phyloP scores from a whole-genome alignment of 2,888 invertebrate species.

The Opisthograptis luteolata region DNA sequence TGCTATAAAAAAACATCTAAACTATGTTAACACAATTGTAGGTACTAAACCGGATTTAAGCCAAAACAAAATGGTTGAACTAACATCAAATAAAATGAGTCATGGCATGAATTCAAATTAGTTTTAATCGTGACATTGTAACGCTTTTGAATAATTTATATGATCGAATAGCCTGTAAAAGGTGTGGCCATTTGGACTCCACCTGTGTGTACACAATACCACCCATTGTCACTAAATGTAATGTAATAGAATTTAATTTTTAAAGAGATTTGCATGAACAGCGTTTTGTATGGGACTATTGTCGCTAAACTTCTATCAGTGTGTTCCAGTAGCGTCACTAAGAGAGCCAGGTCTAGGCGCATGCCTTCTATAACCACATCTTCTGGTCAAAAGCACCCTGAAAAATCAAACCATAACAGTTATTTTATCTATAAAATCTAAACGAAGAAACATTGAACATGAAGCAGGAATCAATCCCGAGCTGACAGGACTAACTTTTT shows the following conservation, averaged over 20 bases:
- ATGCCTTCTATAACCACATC: too few species aligned
- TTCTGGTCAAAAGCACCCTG: too few species aligned
- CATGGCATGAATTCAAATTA: slow-evolving; percentile 76
- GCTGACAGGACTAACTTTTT: slow-evolving; percentile 7
- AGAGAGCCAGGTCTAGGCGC: too few species aligned
- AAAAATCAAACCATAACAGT: too few species aligned
- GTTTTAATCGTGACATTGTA: slow-evolving; percentile 64
- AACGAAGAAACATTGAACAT: background rate
- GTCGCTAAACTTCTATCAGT: too few species aligned
- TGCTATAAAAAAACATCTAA: too few species aligned
- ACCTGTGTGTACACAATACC: slow-evolving; percentile 56
- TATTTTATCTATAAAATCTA: background rate
- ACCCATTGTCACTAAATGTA: slow-evolving; percentile 60
- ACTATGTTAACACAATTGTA: too few species aligned
- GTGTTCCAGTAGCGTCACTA: too few species aligned
- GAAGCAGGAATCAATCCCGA: slow-evolving; percentile 12
- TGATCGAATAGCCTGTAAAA: slow-evolving; percentile 66
- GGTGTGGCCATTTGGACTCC: slow-evolving; percentile 72
- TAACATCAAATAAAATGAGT: slow-evolving; percentile 62
- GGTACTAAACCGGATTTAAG: too few species aligned
- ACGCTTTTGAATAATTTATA: slow-evolving; percentile 76
- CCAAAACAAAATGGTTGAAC: slow-evolving; percentile 39
- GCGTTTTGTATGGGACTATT: too few species aligned
- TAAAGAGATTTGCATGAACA: too few species aligned
- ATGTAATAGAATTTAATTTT: slow-evolving; percentile 10